Percentiles rank a stretch among this genome's conserved stretches.
Evolutionary conservation across 2,888 invertebrate genomes (phyloP).

Genomic region (Neuroscelio doddi): DNA sequence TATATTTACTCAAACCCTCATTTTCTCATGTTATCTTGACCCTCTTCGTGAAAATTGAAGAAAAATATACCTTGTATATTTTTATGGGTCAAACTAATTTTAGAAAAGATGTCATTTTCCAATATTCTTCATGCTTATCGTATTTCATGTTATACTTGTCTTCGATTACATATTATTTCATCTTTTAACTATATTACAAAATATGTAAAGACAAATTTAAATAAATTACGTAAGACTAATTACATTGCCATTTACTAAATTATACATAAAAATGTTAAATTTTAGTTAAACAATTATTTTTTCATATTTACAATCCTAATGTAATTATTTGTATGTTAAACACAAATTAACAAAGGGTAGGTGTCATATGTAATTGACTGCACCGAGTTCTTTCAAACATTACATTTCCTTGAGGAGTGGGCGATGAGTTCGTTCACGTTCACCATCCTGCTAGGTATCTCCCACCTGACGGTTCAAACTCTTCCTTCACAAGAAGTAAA

Average conservation of each 20-base stretch:
- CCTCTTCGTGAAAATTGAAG: not conserved
- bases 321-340: no score
- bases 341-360: not conserved
- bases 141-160: no score
- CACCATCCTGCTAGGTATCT: constrained; percentile 47
- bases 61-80: constrained; percentile 20
- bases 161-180: no score
- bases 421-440: constrained; percentile 45
- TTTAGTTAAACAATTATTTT: no score
- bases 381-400: not conserved
- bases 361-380: not conserved
- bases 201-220: no score
- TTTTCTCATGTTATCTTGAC: constrained; percentile 24
- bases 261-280: no score
- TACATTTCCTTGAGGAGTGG: constrained; percentile 39
- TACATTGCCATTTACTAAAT: no score
- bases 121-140: no score
- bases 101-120: not conserved
- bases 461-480: constrained; percentile 54
- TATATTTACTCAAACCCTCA: constrained; percentile 15
- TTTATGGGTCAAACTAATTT: constrained; percentile 12
- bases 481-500: constrained; percentile 62
- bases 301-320: no score
- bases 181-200: no score
- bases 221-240: no score